These are phyloP conservation scores for Pemphigus obesinymphae DNA, from an alignment of 1,140 invertebrate genomes.

Conservation along the genomic window DNA sequence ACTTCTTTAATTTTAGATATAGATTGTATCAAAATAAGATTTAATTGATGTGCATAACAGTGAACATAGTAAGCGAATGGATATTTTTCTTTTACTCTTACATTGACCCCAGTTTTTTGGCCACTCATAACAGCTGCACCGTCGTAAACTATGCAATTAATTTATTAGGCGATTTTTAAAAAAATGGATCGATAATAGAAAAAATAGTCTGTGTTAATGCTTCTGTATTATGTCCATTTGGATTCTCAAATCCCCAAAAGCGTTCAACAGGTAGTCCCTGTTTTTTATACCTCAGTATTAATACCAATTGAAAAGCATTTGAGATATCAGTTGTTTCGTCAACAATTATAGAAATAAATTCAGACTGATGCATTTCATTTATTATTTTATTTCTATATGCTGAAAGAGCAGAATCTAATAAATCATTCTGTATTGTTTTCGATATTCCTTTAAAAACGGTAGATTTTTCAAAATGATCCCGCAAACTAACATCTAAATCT, in stretches of 20 bases:
- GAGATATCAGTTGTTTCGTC: too few relatives aligned
- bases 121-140: slow-evolving; percentile 45
- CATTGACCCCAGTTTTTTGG: slow-evolving; percentile 43
- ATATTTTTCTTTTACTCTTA: too few relatives aligned
- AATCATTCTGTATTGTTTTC: too few relatives aligned
- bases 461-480: slow-evolving; percentile 47
- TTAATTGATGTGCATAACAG: too few relatives aligned
- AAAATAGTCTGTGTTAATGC: too few relatives aligned
- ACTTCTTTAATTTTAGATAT: too few relatives aligned
- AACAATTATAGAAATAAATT: slow-evolving; percentile 47
- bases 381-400: slow-evolving; percentile 48
- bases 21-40: too few relatives aligned
- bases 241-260: slow-evolving; percentile 48
- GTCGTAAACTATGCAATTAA: background rate
- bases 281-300: too few relatives aligned
- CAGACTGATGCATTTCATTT: slow-evolving; percentile 47
- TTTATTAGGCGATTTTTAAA: too few relatives aligned
- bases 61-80: too few relatives aligned
- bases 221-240: slow-evolving; percentile 45
- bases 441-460: background rate
- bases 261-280: slow-evolving; percentile 48
- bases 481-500: slow-evolving; percentile 47
- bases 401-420: background rate
- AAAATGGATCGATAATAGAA: too few relatives aligned
- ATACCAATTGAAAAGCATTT: too few relatives aligned